Evolutionary conservation across 2,797 vertebrate species (phyloP).

Genomic region (Tokudaia tokunoshimensis): DNA sequence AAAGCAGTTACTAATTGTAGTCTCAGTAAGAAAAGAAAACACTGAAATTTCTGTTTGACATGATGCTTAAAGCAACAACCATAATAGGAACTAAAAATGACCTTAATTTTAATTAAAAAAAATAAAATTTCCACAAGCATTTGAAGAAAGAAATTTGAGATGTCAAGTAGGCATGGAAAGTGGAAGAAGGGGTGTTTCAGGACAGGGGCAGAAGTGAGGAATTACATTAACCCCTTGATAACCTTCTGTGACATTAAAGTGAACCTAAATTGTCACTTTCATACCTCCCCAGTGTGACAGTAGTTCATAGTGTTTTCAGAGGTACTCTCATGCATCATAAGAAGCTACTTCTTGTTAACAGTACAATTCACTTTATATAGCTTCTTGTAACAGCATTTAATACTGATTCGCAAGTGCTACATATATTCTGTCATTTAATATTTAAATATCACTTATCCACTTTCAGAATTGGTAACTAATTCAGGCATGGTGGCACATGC

Average conservation of each 20-base stretch:
- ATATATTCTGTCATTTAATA: background rate
- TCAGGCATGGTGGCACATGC: background rate
- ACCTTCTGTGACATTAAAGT: background rate
- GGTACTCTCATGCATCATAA: background rate
- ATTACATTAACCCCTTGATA: background rate
- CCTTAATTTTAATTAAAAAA: constrained; percentile 57
- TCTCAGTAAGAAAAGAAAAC: constrained; percentile 40
- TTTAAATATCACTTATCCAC: background rate
- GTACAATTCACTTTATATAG: background rate
- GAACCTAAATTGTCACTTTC: background rate
- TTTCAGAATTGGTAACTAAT: background rate
- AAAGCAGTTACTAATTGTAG: background rate
- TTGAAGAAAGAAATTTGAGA: background rate
- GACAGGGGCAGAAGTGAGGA: background rate
- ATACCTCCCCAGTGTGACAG: background rate
- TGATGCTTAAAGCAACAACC: background rate
- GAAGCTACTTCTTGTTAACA: background rate
- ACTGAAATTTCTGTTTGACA: background rate
- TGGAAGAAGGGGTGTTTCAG: background rate
- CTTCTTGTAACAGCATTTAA: background rate
- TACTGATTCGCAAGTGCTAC: background rate
- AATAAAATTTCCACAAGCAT: background rate
- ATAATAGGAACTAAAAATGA: constrained; percentile 35
- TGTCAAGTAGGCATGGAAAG: background rate
- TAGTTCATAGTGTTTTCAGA: background rate